Percentiles rank a stretch among this genome's conserved stretches.
Conservation (phyloP, 2,888 invertebrate genomes). For the Ariolimax columbianus region DNA sequence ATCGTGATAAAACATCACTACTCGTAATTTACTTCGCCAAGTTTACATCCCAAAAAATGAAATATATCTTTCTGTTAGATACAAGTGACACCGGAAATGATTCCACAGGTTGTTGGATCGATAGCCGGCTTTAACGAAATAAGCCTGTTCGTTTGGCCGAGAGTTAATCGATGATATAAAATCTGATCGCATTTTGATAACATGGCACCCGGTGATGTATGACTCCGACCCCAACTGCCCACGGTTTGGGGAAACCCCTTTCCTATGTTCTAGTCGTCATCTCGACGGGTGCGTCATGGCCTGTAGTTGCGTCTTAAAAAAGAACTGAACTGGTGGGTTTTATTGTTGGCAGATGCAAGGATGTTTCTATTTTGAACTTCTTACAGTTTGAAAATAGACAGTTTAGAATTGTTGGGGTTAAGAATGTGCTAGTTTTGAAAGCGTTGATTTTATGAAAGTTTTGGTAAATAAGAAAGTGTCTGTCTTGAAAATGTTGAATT, state of each 20-base stretch:
- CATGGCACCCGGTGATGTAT: not conserved
- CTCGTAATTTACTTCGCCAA: not conserved
- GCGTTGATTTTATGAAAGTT: too few relatives aligned
- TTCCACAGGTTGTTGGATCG: constrained; percentile 6
- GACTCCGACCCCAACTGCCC: not conserved
- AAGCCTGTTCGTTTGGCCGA: not conserved
- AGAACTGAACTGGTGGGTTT: too few relatives aligned
- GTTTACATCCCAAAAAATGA: not conserved
- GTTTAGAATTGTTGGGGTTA: too few relatives aligned
- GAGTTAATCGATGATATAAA: constrained; percentile 33
- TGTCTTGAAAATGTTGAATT: too few relatives aligned
- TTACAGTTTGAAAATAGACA: too few relatives aligned
- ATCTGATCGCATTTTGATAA: constrained; percentile 22
- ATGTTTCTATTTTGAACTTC: too few relatives aligned
- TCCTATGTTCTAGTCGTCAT: not conserved
- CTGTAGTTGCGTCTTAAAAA: too few relatives aligned
- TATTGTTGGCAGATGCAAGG: too few relatives aligned
- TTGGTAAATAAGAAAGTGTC: too few relatives aligned
- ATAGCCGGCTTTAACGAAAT: not conserved
- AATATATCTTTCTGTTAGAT: not conserved
- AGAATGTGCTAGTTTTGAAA: too few relatives aligned
- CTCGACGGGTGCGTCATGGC: not conserved
- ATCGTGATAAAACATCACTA: not conserved
- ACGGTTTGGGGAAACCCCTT: not conserved
- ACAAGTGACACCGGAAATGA: constrained; percentile 24